These are phyloP conservation scores for Eueremaeus valkanovi DNA, from an alignment of 2,888 invertebrate species.

Conservation along the genomic window DNA sequence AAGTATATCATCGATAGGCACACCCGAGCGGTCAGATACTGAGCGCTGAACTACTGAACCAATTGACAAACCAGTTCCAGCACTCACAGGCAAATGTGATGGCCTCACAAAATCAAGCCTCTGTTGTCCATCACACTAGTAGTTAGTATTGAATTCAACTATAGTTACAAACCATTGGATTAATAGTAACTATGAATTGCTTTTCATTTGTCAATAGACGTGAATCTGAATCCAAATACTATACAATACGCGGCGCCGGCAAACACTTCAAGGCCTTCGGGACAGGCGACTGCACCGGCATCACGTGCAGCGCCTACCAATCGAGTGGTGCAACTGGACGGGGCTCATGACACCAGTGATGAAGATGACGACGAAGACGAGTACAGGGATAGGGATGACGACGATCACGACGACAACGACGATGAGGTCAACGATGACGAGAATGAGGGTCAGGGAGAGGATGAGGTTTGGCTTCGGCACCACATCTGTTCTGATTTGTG, in stretches of 20 bases:
- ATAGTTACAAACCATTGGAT: not conserved
- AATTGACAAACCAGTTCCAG: conserved; percentile 9
- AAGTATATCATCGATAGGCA: not conserved
- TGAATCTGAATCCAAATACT: conserved; percentile 30
- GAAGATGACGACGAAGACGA: conserved; percentile 50
- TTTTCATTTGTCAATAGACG: too few relatives aligned
- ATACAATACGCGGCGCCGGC: conserved; percentile 37
- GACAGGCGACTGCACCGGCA: not conserved
- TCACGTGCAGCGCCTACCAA: not conserved
- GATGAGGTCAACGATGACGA: conserved; percentile 58
- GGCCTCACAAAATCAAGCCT: conserved; percentile 26
- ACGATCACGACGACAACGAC: conserved; percentile 63
- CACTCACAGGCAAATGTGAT: conserved; percentile 1
- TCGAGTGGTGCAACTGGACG: conserved; percentile 53
- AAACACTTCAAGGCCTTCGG: not conserved
- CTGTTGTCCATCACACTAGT: conserved; percentile 41
- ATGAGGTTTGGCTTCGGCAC: conserved; percentile 52
- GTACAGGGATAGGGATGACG: conserved; percentile 57
- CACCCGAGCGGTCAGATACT: not conserved
- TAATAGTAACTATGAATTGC: too few relatives aligned
- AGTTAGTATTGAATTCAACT: not conserved
- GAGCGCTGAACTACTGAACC: not conserved
- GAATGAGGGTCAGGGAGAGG: conserved; percentile 59
- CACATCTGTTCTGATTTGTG: not conserved
- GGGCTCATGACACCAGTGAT: conserved; percentile 55